phyloP scores from a whole-genome alignment of 2,113 vertebrate genomes.

The Trachemys scripta region DNA sequence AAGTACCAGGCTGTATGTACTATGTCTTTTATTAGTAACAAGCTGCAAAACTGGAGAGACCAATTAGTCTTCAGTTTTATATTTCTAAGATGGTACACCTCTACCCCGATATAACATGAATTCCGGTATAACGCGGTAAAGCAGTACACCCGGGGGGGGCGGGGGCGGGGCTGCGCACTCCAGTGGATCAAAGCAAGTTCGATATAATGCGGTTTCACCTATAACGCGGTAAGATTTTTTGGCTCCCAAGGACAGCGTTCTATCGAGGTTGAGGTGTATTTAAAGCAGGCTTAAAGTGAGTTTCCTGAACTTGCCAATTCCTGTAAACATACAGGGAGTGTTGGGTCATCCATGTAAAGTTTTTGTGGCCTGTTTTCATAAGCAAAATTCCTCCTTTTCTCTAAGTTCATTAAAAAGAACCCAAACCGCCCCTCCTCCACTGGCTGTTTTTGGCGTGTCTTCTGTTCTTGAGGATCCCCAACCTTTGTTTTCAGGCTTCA shows the following conservation, averaged over 20 bases:
- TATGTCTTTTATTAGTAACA: accelerated
- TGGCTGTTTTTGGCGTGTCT: background rate
- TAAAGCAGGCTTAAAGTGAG: background rate
- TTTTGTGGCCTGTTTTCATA: background rate
- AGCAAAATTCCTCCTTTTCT: background rate
- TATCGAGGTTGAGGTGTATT: background rate
- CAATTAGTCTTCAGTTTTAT: background rate
- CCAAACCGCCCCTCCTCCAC: background rate
- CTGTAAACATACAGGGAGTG: background rate
- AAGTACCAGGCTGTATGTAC: background rate
- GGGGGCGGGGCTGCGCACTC: too few species aligned
- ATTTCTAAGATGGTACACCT: background rate
- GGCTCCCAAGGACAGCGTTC: too few species aligned
- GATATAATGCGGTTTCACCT: too few species aligned
- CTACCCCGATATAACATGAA: too few species aligned
- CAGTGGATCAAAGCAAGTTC: too few species aligned
- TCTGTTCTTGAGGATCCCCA: background rate
- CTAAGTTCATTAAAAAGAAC: background rate
- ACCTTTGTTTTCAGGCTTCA: background rate
- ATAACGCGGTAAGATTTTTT: too few species aligned
- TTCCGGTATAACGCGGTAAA: too few species aligned
- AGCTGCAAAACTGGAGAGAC: accelerated
- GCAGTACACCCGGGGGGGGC: too few species aligned
- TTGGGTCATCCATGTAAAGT: background rate
- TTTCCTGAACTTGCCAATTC: background rate